Base-by-base conservation (phyloP, 1,140 invertebrate genomes). In the Phenacoccus solenopsis region DNA sequence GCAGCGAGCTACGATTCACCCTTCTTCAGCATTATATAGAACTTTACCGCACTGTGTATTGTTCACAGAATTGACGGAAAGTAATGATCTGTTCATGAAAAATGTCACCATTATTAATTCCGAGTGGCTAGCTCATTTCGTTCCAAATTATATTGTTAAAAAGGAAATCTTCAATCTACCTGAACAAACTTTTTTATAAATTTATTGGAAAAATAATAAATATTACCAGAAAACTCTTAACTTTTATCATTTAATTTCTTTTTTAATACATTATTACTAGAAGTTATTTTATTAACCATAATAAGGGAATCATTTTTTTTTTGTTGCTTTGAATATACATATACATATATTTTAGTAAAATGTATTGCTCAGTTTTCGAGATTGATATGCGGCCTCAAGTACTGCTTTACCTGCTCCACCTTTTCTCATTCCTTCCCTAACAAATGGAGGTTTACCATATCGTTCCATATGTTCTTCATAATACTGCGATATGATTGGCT, bases 31-130 rank as follows among this genome's bases (percentile, higher is more conserved):
- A 61, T 78, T 96, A 57, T 88, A 89, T 76, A 80, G 87, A 38
- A 86, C 85, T 64, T 86, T 88, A 74, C 89, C 91, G 0, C 81
- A 84, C 25, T 88, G 86, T 71, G 82, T 98, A n/a, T 80, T 98
- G 7, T 98, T 91, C 78, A 90, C 89, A 0, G 94, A 98, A 81
- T 82, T 98, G 35, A 84, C 97, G 13, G 84, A 90, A 75, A 96
- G 94, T 0, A 85, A 84, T 35, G 90, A 89, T 75, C 86, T 88
- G 74, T 97, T 92, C 80, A 85, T 97, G 74, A 83, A 90, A 56
- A 85, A 82, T 75, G 81, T 90, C 59, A 90, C 87, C 16, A 83
- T 83, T 28, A 85, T 93, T 38, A 87, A 90, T 74, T 79, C 85
- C 0, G 84, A 88, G 16, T 94, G 91, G 91, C 78, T 93, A 32